Base-by-base conservation (phyloP, 2,113 vertebrate genomes). In the Hydrolagus affinis region DNA sequence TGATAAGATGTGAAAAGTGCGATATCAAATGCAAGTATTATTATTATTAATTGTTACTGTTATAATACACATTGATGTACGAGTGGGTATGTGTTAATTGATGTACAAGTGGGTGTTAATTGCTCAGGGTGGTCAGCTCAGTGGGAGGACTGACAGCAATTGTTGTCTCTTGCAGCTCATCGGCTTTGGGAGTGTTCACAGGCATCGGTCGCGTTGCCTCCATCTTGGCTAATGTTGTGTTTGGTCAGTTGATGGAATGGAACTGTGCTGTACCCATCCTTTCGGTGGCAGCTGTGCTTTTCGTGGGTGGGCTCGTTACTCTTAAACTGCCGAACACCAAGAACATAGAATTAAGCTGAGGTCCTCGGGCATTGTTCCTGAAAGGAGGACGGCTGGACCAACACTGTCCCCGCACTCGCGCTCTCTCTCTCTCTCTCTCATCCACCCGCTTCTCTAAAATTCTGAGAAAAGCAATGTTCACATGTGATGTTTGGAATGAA, bases 141-240 rank as follows among this genome's bases (percentile, higher is more conserved):
- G 44, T 6, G 6, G 44, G 66, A 30, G 10, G 12, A 2, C 25
- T 72, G 14, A 9, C 6, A 64, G 8, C 15, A n/a, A 8, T 70
- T 72, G 60, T 6, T 57, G 72, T 25, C 19, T 59, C 28, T 66
- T 68, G 62, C 87, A 94, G 93, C 85, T 94, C 93, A 11, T 92
- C 92, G 11, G 91, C 93, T 70, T 89, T 94, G 0, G 93, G 93
- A 3, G 90, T 94, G 87, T 93, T 94, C 89, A 93, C 91, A 0
- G 92, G 92, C 3, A 89, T 92, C 77, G 92, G 90, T 12, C 89
- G 93, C 7, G 87, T 94, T 57, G 93, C 90, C 0, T 91, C 93
- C 0, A 92, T 94, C 88, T 89, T 85, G 88, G 93, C 88, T 0
- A 94, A 94, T 85, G 2, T 94, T 0, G 90, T 88, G 15, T 94